These are phyloP conservation scores for Psylliodes chrysocephalus DNA, from an alignment of 2,888 invertebrate genomes.

Conservation along the genomic window DNA sequence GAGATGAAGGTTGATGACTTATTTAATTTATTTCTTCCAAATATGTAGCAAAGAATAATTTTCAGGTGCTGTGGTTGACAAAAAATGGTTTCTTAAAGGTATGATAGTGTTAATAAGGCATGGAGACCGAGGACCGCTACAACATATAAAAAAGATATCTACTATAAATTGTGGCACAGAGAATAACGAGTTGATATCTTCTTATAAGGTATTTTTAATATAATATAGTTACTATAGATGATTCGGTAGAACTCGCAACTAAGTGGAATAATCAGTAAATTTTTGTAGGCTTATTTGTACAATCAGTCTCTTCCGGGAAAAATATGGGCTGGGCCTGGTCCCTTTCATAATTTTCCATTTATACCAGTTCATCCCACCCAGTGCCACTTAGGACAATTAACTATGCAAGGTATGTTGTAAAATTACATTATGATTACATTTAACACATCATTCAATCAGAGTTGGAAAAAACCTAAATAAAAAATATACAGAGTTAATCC, in stretches of 20 bases:
- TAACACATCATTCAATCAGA: no score
- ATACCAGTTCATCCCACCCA: conserved; percentile 73
- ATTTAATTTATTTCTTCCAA: not conserved
- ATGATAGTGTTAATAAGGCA: conserved; percentile 84
- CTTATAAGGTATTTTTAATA: conserved; percentile 58
- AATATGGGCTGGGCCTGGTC: conserved; percentile 80
- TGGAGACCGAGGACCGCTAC: conserved; percentile 89
- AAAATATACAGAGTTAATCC: no score
- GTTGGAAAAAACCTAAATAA: no score
- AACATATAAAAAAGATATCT: conserved; percentile 82
- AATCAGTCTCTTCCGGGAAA: conserved; percentile 71
- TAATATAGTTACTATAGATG: not conserved
- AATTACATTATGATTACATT: no score
- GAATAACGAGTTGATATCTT: conserved; percentile 56
- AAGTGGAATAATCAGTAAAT: no score
- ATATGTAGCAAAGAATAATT: not conserved
- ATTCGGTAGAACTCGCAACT: conserved; percentile 2
- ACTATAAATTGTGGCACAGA: conserved; percentile 78
- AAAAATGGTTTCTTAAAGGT: conserved; percentile 74
- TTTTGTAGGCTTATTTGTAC: conserved; percentile 66
- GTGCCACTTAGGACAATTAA: conserved; percentile 88
- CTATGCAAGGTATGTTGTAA: conserved; percentile 76
- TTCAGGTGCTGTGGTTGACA: conserved; percentile 64
- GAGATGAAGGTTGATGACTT: conserved; percentile 84
- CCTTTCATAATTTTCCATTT: conserved; percentile 86